Evolutionary conservation across 2,797 vertebrate species (phyloP), one percentile per base, ranked within the genome.

Genomic region (Ispidina picta): DNA sequence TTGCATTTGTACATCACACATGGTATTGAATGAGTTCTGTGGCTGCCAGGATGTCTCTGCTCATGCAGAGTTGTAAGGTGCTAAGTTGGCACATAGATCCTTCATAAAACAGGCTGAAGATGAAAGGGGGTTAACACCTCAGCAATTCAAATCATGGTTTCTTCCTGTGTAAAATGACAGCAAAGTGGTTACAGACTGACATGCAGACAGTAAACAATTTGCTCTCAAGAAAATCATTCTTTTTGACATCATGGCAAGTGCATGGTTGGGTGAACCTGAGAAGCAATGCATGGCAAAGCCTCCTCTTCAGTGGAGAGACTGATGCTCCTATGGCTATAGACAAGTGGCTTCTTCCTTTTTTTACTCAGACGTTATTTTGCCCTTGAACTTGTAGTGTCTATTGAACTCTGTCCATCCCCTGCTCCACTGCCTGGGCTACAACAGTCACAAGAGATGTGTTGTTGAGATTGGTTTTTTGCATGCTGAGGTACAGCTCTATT

Each of bases 341-440:
- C 14, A 48, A 54, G 17, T 39, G 31, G 3, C 17, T 72, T 46
- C 55, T 49, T 74, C 29, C 20, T 37, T 28, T 37, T 52, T 48
- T 78, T 66, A 2, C 60, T 76, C 41, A 58, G 33, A 2, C 55
- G 6, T 35, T 62, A 22, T 71, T 78, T 54, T 39, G 23, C 4
- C 10, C 23, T 21, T 13, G 44, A 65, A 29, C n/a, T 14, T 1
- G 0, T 52, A 11, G 9, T 29, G 7, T 6, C 33, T 46, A 0
- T 17, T 37, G 15, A 73, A 71, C 48, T 64, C n/a, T 37, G 72
- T 10, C 35, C 10, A 4, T 9, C 6, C 15, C 9, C 54, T 52
- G 46, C n/a, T 83, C 46, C 26, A n/a, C 44, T 66, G 37, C 18
- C 17, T 31, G 26, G 46, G 15, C 12, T 46, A 48, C 43, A 73